Base-by-base conservation (phyloP, 2,888 invertebrate species). In the Dioctria rufipes region DNA sequence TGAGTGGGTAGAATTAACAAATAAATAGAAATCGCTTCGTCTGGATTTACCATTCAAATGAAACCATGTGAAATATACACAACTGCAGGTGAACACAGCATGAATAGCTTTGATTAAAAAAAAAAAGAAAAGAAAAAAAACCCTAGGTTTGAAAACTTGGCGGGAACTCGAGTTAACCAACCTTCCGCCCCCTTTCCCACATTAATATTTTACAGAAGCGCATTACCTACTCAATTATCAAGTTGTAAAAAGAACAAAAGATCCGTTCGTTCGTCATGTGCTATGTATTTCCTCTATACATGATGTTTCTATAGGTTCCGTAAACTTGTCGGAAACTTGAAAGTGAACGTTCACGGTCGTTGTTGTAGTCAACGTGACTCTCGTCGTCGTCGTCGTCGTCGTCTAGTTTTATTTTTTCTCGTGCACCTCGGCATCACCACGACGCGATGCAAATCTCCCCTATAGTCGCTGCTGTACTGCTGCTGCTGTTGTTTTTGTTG, bases 371-470 rank as follows among this genome's bases (percentile, higher is more conserved):
- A 51, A 49, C 51, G 39, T 3, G 46, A n/a, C 11, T 69, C 69
- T 51, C 6, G 46, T 65, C 37, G 9, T 51, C 61, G 61, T 39
- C 69, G n/a, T n/a, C n/a, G n/a, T 49, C 39, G 49, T 51, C 61
- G 61, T 39, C 69, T 69, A 69, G 46, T 43, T 69, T 51, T 69
- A 5, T 69, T 69, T 49, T 69, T 69, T 51, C 39, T 65, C 8
- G 43, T 46, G 42, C 11, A 13, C 66, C 43, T 11, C 46, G 13
- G 43, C 25, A 43, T 43, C 42, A 43, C 25, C 46, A 67, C 67
- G 40, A 42, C 42, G 67, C 25, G 51, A 69, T 69, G 69, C 69
- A 69, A 69, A 69, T 69, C 51, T 69, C 51, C 54, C 54, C 8
- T 46, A 46, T 46, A 5, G 46, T 46, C 46, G 5, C 67, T 46